phyloP scores from a whole-genome alignment of 2,888 invertebrate species.

The Bellardia pandia region DNA sequence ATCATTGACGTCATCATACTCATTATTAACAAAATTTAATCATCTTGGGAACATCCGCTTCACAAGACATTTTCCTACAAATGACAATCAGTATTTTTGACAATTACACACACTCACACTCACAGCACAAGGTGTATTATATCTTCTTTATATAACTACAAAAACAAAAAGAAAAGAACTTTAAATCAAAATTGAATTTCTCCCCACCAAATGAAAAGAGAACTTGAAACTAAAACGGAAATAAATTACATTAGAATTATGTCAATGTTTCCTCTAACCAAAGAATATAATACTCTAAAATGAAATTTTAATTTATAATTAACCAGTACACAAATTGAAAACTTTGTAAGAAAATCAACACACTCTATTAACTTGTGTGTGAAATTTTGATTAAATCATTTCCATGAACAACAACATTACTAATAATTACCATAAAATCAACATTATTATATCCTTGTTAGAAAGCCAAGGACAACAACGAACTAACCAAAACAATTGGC shows the following conservation, averaged over 20 bases:
- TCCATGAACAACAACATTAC: constrained; percentile 8
- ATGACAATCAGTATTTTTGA: constrained; percentile 34
- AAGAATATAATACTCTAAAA: background rate
- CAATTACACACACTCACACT: constrained; percentile 7
- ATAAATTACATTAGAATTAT: constrained; percentile 43
- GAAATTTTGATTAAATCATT: background rate
- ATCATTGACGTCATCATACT: background rate
- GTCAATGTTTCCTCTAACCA: constrained; percentile 38
- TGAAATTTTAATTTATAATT: background rate
- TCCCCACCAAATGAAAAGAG: background rate
- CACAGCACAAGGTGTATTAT: constrained; percentile 11
- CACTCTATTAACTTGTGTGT: constrained; percentile 25
- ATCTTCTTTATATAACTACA: background rate
- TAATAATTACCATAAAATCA: constrained; percentile 48
- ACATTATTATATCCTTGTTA: constrained; percentile 46
- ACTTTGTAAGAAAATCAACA: background rate
- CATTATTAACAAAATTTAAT: constrained; percentile 26
- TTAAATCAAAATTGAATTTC: constrained; percentile 41
- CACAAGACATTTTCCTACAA: background rate
- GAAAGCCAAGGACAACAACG: background rate
- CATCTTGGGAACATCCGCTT: constrained; percentile 54
- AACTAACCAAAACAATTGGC: background rate
- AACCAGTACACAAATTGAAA: background rate
- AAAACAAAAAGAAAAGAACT: background rate
- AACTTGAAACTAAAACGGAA: constrained; percentile 29